Evolutionary conservation across 2,797 vertebrate genomes (phyloP), one percentile per base, ranked within the genome.

Genomic region (Liparis tanakae): DNA sequence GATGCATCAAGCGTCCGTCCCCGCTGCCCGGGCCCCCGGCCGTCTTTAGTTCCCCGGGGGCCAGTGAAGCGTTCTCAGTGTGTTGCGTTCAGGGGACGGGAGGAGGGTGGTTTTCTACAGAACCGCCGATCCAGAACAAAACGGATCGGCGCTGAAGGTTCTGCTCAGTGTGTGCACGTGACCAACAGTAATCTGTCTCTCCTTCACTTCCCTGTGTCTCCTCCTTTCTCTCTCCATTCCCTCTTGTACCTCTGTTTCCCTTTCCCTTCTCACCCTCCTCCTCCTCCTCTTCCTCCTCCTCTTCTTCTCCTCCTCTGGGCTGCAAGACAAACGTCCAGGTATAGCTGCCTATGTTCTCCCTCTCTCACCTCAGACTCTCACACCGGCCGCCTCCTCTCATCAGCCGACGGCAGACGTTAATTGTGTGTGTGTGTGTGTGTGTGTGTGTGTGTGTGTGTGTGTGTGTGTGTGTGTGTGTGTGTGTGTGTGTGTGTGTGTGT

Each of bases 311-410:
- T 93, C 88, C 87, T 88, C 92, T 85, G 92, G 93, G 91, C 92
- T 92, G 78, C 93, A 94, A 95, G 95, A 94, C 94, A 88, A 93
- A 94, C 90, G 85, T 90, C 89, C 94, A 95, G 95, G 95, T 95
- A 95, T 88, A 93, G 87, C 91, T 90, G 89, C 90, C 90, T 87
- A 88, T 88, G 76, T 89, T 92, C 87, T 91, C 87, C 88, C 87
- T 84, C 90, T 92, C 87, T 92, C 90, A 88, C 84, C 90, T 92
- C 88, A 84, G 90, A 89, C 70, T 88, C 83, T 83, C 39, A 87
- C 85, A 80, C 85, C 69, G 74, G 70, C 71, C 80, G 81, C 80
- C 34, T 70, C 80, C 70, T 76, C 79, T 75, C 78, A 74, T 86
- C 87, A 66, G 78, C 81, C 86, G 83, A 81, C 76, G 63, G 66